Percentiles rank a stretch among this genome's conserved stretches.
Evolutionary conservation across 2,113 vertebrate genomes (phyloP).

Genomic region (Proterorhinus semilunaris): DNA sequence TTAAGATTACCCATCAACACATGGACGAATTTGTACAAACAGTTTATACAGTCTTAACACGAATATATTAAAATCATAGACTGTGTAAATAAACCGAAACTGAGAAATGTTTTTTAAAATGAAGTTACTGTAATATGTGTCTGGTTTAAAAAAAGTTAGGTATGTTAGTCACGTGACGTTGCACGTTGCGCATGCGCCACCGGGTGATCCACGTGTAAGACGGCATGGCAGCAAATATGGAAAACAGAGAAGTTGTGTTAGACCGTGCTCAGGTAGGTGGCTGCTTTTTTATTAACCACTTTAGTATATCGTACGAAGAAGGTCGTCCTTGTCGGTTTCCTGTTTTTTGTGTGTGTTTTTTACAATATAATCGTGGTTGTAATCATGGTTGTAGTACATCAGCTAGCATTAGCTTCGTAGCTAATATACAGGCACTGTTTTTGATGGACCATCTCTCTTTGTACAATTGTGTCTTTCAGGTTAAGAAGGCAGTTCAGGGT

Average conservation of each 20-base stretch:
- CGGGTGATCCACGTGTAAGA: constrained; percentile 44
- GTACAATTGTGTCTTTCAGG: constrained; percentile 58
- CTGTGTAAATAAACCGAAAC: too few species aligned
- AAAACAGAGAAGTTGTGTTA: constrained; percentile 1
- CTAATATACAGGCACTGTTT: constrained; percentile 10
- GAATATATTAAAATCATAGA: too few species aligned
- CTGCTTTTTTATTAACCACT: background rate
- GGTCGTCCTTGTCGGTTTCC: background rate
- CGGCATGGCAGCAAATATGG: constrained; percentile 58
- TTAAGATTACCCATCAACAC: too few species aligned
- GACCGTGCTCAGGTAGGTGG: constrained; percentile 64
- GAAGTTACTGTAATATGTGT: background rate
- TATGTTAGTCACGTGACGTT: background rate
- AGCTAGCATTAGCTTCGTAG: constrained; percentile 15
- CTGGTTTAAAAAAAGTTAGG: background rate
- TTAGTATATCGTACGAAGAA: background rate
- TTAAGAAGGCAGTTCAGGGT: constrained; percentile 83
- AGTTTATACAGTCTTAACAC: too few species aligned
- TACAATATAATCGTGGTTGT: background rate
- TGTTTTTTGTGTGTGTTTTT: background rate
- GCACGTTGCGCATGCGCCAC: constrained; percentile 45
- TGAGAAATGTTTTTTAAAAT: background rate
- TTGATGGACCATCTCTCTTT: background rate
- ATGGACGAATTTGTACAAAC: too few species aligned
- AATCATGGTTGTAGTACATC: background rate